A percentile compares a stretch with the other conserved stretches of the same genome.
Conservation (phyloP, 2,888 invertebrate species). For the Pherbina coryleti region DNA sequence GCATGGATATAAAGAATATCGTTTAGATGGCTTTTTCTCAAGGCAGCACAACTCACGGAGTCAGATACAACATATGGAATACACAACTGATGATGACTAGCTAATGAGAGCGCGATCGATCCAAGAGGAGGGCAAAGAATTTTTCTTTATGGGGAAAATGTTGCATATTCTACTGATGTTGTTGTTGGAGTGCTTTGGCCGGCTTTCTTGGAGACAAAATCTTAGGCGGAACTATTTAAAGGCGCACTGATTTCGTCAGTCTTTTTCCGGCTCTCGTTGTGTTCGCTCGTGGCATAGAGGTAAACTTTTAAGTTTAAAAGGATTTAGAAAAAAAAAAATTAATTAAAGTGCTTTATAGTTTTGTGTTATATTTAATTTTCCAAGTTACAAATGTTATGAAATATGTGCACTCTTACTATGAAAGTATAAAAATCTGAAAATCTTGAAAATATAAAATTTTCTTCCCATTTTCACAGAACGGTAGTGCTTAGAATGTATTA, state of each 20-base stretch:
- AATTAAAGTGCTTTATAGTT: no score
- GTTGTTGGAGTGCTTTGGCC: not conserved
- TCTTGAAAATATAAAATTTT: no score
- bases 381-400: no score
- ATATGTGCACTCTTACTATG: no score
- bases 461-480: no score
- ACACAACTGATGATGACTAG: not conserved
- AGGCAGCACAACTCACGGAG: not conserved
- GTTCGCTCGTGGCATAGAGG: constrained; percentile 40
- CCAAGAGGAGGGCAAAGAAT: constrained; percentile 7
- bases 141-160: not conserved
- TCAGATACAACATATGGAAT: not conserved
- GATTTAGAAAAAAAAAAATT: no score
- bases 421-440: no score
- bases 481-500: no score
- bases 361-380: no score
- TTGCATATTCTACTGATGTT: not conserved
- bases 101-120: constrained; percentile 29
- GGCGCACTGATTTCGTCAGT: constrained; percentile 33
- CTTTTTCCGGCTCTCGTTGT: constrained; percentile 44
- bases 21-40: constrained; percentile 38
- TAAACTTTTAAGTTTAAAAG: not conserved
- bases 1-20: constrained; percentile 48
- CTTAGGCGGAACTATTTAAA: constrained; percentile 19
- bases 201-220: constrained; percentile 15